Evolutionary conservation across 2,888 invertebrate genomes (phyloP), one percentile per base, ranked within the genome.

Genomic region (Apantesis nais): DNA sequence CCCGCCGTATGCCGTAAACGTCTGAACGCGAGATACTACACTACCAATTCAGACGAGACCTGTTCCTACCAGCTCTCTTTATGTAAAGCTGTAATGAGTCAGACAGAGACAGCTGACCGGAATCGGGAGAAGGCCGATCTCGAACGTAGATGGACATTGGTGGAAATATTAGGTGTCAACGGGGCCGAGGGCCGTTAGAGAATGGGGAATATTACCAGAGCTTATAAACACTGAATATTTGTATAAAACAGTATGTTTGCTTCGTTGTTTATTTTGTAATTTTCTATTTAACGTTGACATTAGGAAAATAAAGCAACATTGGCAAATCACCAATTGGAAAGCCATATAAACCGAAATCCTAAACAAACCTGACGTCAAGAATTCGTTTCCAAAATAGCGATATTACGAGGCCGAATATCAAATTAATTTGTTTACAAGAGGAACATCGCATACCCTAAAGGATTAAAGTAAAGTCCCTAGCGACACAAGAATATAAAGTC

Each of bases 381-480:
- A 75, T 71, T 70, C 22, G 64, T 66, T 71, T 77, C 72, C 61
- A 61, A 70, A 73, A 62, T 29, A 34, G 69, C 44, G 11, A n/a
- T 52, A 58, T 34, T 41, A 25, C 64, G 25, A 39, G 68, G 71
- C 69, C 55, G 67, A 71, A 75, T 64, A 71, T 44, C 68, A 41
- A 74, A 68, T 70, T 71, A 81, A 80, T 82, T 77, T 73, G 48
- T 55, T 34, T 37, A 67, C 60, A 67, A 62, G 76, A 69, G 69
- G 48, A 62, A 62, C 61, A 58, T 39, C n/a, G 19, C 70, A 74
- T 62, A 71, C 70, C 63, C 71, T 25, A 66, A 65, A 71, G 29
- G 58, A 29, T 58, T 29, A 44, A 31, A 39, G 16, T 41, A 61
- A 65, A 73, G 25, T 48, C 66, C 66, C 64, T 60, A 71, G 72